Evolutionary conservation across 1,140 invertebrate genomes (phyloP).

Genomic region (Drosophila sp.): DNA sequence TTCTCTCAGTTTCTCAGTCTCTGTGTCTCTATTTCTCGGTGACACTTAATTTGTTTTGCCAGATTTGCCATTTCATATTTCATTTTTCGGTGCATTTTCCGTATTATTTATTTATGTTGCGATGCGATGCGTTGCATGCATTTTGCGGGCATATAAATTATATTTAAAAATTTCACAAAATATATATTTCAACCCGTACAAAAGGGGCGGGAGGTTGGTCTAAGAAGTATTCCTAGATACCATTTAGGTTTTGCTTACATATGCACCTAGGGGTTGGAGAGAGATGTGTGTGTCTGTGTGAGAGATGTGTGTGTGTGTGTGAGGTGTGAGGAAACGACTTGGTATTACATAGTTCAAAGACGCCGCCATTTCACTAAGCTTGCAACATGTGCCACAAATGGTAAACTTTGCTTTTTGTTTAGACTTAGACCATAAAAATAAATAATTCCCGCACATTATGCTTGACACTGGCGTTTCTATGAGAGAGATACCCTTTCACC

Average conservation of each 20-base stretch:
- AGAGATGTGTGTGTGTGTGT: neutral
- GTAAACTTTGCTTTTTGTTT: constrained; percentile 8
- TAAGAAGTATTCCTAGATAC: neutral
- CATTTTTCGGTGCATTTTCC: constrained; percentile 5
- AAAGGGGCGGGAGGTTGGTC: constrained; percentile 9
- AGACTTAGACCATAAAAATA: neutral
- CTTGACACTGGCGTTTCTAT: neutral
- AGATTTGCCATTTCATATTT: constrained; percentile 27
- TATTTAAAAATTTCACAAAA: constrained; percentile 8
- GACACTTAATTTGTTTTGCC: constrained; percentile 53
- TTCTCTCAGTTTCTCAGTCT: constrained; percentile 16
- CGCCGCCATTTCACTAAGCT: constrained; percentile 5
- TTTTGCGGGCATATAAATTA: constrained; percentile 18
- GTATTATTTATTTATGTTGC: constrained; percentile 23
- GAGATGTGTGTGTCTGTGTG: neutral
- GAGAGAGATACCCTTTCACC: neutral
- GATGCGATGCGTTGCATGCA: constrained; percentile 16
- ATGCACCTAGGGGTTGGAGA: neutral
- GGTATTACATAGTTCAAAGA: constrained; percentile 7
- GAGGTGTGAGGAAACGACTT: neutral
- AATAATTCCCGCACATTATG: neutral
- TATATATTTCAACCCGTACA: constrained; percentile 31
- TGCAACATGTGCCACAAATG: constrained; percentile 47
- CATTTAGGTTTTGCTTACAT: constrained; percentile 5
- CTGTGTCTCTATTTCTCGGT: constrained; percentile 41